Base-by-base conservation (phyloP, 2,797 vertebrate species). In the Pseudomugil tenellus region DNA sequence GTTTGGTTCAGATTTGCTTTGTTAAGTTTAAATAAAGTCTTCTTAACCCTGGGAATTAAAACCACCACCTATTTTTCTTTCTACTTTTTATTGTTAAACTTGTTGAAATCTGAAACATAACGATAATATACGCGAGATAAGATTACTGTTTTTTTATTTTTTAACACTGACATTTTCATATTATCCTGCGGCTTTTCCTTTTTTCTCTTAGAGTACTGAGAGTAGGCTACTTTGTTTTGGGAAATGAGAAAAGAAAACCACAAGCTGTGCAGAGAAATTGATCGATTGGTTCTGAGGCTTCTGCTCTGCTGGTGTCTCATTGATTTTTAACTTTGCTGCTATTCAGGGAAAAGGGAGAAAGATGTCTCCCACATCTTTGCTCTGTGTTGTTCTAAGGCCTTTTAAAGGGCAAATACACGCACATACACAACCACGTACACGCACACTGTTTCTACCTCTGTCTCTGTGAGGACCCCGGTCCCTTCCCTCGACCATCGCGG, bases 281-380 rank as follows among this genome's bases (percentile, higher is more conserved):
- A 87, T 84, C 65, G 51, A 67, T 72, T 29, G 74, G 49, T 69
- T 77, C 80, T 84, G 23, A 83, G 71, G 84, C 75, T 74, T 74
- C 76, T 83, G 65, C 48, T 81, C 70, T 73, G 70, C 56, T 39
- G 58, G 28, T 63, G 63, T 74, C 70, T 64, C 76, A 84, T 91
- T 79, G 85, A 90, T 90, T 87, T 84, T 84, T 61, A 69, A 78
- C 83, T 74, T 85, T 72, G 74, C 65, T 75, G 75, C 74, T 76
- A 78, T 81, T 87, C 73, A 68, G 79, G 79, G 58, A 61, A 79
- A 73, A 46, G 34, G 73, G 66, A 69, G 64, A 70, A 74, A 78
- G 52, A 77, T 41, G 63, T 87, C 72, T 76, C 70, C 68, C 62
- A 41, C 51, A 54, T 73, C 32, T 71, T 29, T 62, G 41, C 73